Conservation (phyloP, 1,140 invertebrate species). For the Papilio machaon region DNA sequence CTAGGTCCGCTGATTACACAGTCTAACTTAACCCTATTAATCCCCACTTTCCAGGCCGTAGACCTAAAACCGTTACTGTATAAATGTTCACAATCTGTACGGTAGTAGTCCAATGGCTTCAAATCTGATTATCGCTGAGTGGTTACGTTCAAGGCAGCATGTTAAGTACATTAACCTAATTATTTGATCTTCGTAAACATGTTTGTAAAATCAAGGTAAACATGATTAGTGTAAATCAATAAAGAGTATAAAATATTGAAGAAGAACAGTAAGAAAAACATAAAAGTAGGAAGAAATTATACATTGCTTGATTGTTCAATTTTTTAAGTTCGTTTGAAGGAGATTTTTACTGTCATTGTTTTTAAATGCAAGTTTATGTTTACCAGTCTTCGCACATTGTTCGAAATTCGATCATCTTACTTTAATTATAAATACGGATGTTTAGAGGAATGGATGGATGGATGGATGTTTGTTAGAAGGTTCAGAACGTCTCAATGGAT, state of each 20-base stretch:
- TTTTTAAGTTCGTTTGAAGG: background rate
- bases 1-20: too few species aligned
- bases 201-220: constrained; percentile 1
- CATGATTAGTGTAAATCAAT: background rate
- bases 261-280: background rate
- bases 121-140: background rate
- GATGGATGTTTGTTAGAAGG: too few species aligned
- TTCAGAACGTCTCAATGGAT: too few species aligned
- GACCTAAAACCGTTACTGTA: background rate
- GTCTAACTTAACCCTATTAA: too few species aligned
- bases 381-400: too few species aligned
- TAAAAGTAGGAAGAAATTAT: background rate
- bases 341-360: too few species aligned
- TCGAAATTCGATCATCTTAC: too few species aligned
- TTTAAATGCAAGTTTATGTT: too few species aligned
- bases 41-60: too few species aligned
- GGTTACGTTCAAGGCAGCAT: constrained; percentile 12
- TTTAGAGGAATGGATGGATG: too few species aligned
- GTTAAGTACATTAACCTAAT: constrained; percentile 21
- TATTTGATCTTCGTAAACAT: constrained; percentile 21
- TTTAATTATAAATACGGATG: too few species aligned
- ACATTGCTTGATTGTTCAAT: background rate
- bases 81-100: background rate
- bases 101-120: constrained; percentile 1
- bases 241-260: background rate